Evolutionary conservation across 2,797 vertebrate species (phyloP).

Genomic region (Sebastes itinus): DNA sequence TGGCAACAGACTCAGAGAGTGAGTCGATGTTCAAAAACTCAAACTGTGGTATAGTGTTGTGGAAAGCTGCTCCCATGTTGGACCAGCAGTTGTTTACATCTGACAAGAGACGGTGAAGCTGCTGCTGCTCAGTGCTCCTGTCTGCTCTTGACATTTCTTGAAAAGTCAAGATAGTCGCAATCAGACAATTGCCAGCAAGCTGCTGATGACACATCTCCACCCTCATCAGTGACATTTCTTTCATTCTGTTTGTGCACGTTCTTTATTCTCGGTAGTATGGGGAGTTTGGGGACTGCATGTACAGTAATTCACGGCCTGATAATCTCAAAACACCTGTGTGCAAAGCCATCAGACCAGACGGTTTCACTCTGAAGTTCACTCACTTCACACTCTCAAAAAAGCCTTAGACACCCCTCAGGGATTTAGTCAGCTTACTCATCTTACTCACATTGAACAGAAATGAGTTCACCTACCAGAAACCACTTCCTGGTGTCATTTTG

Average conservation of each 20-base stretch:
- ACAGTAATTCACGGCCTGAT: background rate
- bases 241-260: background rate
- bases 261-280: background rate
- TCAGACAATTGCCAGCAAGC: background rate
- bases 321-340: background rate
- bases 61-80: background rate
- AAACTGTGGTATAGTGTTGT: background rate
- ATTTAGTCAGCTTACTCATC: background rate
- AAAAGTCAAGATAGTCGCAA: background rate
- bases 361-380: background rate
- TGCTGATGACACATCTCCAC: background rate
- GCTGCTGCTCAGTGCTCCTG: background rate
- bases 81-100: background rate
- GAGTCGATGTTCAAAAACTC: background rate
- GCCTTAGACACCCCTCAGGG: background rate
- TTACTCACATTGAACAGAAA: background rate
- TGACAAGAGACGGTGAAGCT: background rate
- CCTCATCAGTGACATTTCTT: background rate
- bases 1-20: background rate
- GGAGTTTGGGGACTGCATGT: too few species aligned
- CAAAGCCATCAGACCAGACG: background rate
- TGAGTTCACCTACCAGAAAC: background rate
- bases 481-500: background rate
- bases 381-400: background rate
- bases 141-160: conserved; percentile 12